Evolutionary conservation across 2,797 vertebrate genomes (phyloP).

Genomic region (Streptopelia turtur): DNA sequence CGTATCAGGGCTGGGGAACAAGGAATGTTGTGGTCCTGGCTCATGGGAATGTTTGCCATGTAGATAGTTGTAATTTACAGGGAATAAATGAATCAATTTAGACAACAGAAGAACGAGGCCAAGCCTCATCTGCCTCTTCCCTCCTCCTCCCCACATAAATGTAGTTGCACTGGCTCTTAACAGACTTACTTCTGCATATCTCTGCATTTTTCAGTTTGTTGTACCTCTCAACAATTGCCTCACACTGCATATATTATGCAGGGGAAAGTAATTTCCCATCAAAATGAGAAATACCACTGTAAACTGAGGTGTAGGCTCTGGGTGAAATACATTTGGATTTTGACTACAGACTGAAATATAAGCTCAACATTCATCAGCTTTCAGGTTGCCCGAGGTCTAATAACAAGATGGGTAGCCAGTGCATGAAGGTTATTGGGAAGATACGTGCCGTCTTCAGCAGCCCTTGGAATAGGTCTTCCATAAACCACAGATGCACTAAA

Average conservation of each 20-base stretch:
- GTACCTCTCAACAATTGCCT: background rate
- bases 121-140: background rate
- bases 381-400: background rate
- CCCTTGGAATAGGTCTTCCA: background rate
- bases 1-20: background rate
- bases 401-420: background rate
- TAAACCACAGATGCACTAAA: conserved; percentile 20
- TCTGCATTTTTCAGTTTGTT: background rate
- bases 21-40: background rate
- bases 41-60: background rate
- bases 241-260: background rate
- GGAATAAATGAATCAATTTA: conserved; percentile 21
- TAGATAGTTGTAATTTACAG: conserved; percentile 11
- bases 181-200: background rate
- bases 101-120: conserved; percentile 22
- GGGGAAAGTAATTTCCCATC: background rate
- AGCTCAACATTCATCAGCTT: background rate
- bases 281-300: background rate
- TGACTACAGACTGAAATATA: background rate
- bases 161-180: background rate
- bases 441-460: background rate
- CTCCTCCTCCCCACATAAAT: background rate
- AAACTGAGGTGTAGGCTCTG: background rate
- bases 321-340: background rate
- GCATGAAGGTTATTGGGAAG: background rate